A percentile compares a stretch with the other conserved stretches of the same genome.
phyloP scores from a whole-genome alignment of 2,113 vertebrate genomes.

The Smithornis capensis region DNA sequence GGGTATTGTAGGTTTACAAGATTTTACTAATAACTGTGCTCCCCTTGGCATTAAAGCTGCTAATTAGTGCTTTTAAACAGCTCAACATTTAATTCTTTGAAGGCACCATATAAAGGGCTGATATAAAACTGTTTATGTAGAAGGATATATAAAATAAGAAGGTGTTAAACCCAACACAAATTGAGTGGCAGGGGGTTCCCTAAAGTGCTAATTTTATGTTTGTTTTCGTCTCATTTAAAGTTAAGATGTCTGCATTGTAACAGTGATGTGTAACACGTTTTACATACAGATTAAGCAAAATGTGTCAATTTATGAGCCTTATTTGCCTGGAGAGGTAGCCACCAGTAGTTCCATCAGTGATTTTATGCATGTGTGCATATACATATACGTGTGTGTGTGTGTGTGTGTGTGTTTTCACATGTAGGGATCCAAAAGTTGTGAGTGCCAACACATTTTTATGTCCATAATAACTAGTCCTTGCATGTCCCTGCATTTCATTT shows the following conservation, averaged over 20 bases:
- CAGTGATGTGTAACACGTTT: constrained; percentile 44
- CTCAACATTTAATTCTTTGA: constrained; percentile 71
- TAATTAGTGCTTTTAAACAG: constrained; percentile 80
- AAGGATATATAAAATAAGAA: constrained; percentile 75
- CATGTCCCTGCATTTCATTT: neutral
- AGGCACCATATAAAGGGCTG: constrained; percentile 68
- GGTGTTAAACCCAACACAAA: constrained; percentile 77
- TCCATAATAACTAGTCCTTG: neutral
- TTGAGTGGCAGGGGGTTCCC: constrained; percentile 68
- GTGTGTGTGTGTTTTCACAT: neutral
- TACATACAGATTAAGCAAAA: constrained; percentile 71
- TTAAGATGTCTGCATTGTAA: constrained; percentile 70
- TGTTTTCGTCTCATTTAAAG: constrained; percentile 75
- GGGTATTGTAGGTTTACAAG: constrained; percentile 72
- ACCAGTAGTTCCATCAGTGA: constrained; percentile 31
- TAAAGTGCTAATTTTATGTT: constrained; percentile 79
- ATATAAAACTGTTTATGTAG: constrained; percentile 79
- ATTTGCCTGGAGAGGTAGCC: constrained; percentile 60
- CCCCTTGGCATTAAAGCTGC: constrained; percentile 69
- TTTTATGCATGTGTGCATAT: neutral
- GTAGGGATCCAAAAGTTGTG: neutral
- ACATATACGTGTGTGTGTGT: rapidly evolving
- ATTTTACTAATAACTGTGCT: constrained; percentile 71
- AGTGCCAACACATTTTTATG: neutral
- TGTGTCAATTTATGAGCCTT: constrained; percentile 62